Evolutionary conservation across 2,888 invertebrate species (phyloP).

Genomic region (Geotrupes spiniger): DNA sequence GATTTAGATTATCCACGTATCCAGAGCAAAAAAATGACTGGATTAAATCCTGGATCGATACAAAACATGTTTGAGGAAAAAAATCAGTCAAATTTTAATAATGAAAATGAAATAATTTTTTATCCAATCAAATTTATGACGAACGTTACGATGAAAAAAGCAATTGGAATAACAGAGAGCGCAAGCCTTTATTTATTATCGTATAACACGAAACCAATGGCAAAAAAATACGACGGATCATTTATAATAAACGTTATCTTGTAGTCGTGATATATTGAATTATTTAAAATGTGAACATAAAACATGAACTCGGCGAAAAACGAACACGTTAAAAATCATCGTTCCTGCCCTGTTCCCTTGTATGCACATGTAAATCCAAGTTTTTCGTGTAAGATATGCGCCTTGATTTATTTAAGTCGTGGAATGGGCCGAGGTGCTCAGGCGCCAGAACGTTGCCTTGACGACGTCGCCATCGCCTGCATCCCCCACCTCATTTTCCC

Average conservation of each 20-base stretch:
- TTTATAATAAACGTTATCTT: slow-evolving; percentile 1
- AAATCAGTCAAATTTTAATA: no score
- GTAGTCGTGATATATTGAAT: slow-evolving; percentile 10
- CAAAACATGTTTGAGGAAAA: no score
- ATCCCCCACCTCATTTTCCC: slow-evolving; percentile 33
- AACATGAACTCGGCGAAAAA: slow-evolving; percentile 10
- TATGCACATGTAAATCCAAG: slow-evolving; percentile 36
- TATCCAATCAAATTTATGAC: no score
- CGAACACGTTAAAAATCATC: slow-evolving; percentile 16
- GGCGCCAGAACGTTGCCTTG: slow-evolving; percentile 46
- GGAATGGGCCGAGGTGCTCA: slow-evolving; percentile 35
- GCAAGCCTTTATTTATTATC: no score
- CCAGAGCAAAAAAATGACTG: no score
- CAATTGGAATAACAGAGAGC: no score
- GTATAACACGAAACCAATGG: no score
- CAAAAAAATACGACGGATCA: background rate
- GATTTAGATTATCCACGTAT: no score
- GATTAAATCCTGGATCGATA: no score
- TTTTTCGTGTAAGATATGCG: slow-evolving; percentile 36
- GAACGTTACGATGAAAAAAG: no score
- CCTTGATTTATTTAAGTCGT: slow-evolving; percentile 41
- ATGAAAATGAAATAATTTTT: no score
- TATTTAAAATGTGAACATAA: slow-evolving; percentile 2
- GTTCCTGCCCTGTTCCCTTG: slow-evolving; percentile 27
- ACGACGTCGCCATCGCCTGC: slow-evolving; percentile 47